Base-by-base conservation (phyloP, 2,113 vertebrate species). In the Odocoileus hemionus region DNA sequence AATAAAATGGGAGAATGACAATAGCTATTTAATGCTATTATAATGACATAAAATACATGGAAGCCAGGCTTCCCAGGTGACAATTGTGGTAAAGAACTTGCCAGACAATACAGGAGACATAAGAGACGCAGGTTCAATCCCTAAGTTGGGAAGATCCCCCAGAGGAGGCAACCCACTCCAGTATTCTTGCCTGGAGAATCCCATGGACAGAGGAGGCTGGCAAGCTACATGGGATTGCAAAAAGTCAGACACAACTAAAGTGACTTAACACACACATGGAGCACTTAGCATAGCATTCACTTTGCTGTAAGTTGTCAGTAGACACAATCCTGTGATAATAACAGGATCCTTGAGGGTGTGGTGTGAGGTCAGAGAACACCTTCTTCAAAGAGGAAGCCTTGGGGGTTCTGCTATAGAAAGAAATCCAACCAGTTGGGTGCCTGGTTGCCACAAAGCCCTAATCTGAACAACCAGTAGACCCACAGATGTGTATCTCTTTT, bases 101-200 rank as follows among this genome's bases (percentile, higher is more conserved):
- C 21, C 36, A 74, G 36, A 39, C 10, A 74, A 39, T 25, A 25
- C 36, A 74, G 67, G 67, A 74, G 36, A 25, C 10, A 6, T 39
- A 12, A 39, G 19, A 39, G 36, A 74, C 0, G 0, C 0, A 1
- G 67, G 19, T 74, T 74, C 2, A 3, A 74, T 74, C 21, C 67
- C 67, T 74, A 25, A 5, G 36, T 39, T 74, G 36, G 67, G 67
- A 74, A 74, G 67, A 39, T 39, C 67, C 36, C 19, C 19, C 23
- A 19, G 36, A 74, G 67, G 21, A 74, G 36, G n/a, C 36, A 74
- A 74, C 67, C 36, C 67, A 25, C 19, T 74, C 67, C n/a, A 74
- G 67, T 74, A 39, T 74, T 74, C 67, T 74, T 74, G 67, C 36
- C 67, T 74, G 67, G 67, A 39, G n/a, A 74, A 39, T 74, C 36